Percentiles rank a stretch among this genome's conserved stretches.
These are phyloP conservation scores for Lycocerus yunnanus DNA, from an alignment of 2,888 invertebrate genomes.

Conservation along the genomic window DNA sequence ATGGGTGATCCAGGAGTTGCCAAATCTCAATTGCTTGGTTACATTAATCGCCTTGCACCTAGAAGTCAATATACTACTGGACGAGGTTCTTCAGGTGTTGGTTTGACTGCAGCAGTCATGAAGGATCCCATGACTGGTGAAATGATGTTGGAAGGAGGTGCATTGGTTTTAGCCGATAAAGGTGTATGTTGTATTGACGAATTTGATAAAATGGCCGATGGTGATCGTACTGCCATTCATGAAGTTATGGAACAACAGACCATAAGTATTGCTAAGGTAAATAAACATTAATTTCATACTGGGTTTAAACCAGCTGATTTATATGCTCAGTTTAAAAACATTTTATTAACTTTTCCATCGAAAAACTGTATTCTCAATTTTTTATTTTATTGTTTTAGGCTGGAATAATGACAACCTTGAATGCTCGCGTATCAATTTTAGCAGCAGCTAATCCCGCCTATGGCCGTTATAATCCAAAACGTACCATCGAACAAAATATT, in stretches of 20 bases:
- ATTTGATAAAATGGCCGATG: conserved; percentile 99
- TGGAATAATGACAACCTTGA: conserved; percentile 97
- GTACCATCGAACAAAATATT: conserved; percentile 95
- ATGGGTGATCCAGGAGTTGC: conserved; percentile 99
- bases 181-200: conserved; percentile 99
- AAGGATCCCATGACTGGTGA: conserved; percentile 97
- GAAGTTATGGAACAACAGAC: conserved; percentile 99
- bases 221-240: conserved; percentile 93
- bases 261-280: conserved; percentile 96
- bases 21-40: conserved; percentile 94
- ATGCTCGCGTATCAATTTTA: conserved; percentile 95
- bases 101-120: conserved; percentile 96
- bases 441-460: conserved; percentile 99
- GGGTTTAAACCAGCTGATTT: no score
- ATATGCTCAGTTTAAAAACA: no score
- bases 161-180: conserved; percentile 93
- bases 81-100: conserved; percentile 97
- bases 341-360: no score
- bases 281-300: no score
- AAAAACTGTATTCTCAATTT: no score
- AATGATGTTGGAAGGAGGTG: conserved; percentile 97
- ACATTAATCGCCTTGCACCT: conserved; percentile 91
- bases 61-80: conserved; percentile 96
- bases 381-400: conserved; percentile 63
- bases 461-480: conserved; percentile 95